Base-by-base conservation (phyloP, 2,113 vertebrate genomes). In the Oncorhynchus keta region DNA sequence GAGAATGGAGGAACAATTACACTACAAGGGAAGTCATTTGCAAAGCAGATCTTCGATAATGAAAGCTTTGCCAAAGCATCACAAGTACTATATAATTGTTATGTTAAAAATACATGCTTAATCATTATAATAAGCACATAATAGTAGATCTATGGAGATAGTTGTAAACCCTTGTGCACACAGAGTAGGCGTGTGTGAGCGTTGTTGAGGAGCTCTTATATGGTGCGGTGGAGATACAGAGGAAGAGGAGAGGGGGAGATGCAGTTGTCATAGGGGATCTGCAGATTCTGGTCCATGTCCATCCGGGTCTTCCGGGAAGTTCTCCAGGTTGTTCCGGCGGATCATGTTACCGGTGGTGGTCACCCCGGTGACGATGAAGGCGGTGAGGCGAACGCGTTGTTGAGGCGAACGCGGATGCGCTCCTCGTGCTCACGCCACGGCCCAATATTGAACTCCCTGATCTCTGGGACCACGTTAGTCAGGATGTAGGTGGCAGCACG, bases 381-480 rank as follows among this genome's bases (percentile, higher is more conserved):
- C 90, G 0, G 79, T 88, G 70, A 92, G 92, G 0, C 90, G 84
- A 35, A 35, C 1, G 20, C 91, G 88, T n/a, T n/a, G n/a, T n/a
- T n/a, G n/a, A n/a, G n/a, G n/a, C n/a, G n/a, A n/a, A n/a, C n/a
- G n/a, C n/a, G n/a, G n/a, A 91, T 86, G 18, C 75, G 78, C 77
- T 93, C 91, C 72, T 93, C 92, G 0, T 94, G 93, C 75, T 91
- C 82, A 0, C 91, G 93, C 94, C 95, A 95, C 2, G 92, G 84
- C 0, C 94, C 94, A 0, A 87, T 73, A 1, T 94, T 94, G 83
- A 95, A 94, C 66, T 93, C 92, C 4, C 85, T 85, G 1, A 92
- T 83, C 83, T 91, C 75, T 0, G 91, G 92, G 14, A 93, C 91
- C 68, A 93, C 88, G 0, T 93, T 92, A 73, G 92, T 93, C 65